Evolutionary conservation across 2,797 vertebrate genomes (phyloP), one percentile per base, ranked within the genome.

Genomic region (Melanogrammus aeglefinus): DNA sequence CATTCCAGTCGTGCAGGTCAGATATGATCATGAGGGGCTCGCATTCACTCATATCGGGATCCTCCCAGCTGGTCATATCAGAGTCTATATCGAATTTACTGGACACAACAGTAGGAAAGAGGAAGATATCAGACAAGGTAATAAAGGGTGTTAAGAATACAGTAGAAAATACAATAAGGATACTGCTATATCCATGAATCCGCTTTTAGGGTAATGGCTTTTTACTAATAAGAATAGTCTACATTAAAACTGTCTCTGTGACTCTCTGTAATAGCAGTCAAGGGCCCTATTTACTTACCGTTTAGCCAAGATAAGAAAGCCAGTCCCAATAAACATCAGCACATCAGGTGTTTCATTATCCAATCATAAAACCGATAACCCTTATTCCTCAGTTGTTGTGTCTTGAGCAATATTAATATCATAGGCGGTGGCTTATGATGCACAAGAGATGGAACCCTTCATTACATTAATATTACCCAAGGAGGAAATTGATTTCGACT

Each of bases 61-160:
- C 44, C 72, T 82, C 76, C 95, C 95, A 95, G 72, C 75, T 84
- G 72, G 92, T 89, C 2, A 0, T 77, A 75, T 94, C 93, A 0
- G 88, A 91, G 47, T 83, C 76, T 33, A 80, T 83, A 73, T 93
- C 71, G 83, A 95, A 82, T 76, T 88, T 86, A 83, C 94, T 95
- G 76, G 72, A 83, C 3, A 73, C 10, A 36, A 0, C 74, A 78
- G 75, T 16, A 77, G 12, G 35, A 24, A 47, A 14, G 35, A 38
- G 18, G 75, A 31, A 75, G 76, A n/a, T n/a, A 31, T 63, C 27
- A 73, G 12, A 76, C 41, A 75, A 4, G 24, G 8, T 33, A 72
- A 18, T 72, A 72, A 51, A 51, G 47, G 16, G 47, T 24, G 33
- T 38, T 36, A 27, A n/a, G 1, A 78, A 6, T 74, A 33, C 7